Evolutionary conservation across 2,113 vertebrate species (phyloP).

Genomic region (Eretmochelys imbricata): DNA sequence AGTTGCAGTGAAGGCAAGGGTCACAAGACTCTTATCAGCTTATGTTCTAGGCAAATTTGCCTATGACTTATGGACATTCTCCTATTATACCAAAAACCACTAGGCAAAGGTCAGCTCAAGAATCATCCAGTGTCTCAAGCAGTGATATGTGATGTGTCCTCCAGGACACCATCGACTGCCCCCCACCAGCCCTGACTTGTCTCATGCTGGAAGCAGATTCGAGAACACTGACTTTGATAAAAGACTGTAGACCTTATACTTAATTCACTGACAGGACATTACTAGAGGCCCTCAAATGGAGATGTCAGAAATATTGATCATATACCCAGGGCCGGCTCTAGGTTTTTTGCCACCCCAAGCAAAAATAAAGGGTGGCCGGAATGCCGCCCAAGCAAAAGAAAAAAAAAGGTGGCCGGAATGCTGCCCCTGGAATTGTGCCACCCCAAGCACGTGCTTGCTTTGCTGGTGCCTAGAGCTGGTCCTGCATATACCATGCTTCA

Average conservation of each 20-base stretch:
- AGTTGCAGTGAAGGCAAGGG: neutral
- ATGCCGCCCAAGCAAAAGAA: no score
- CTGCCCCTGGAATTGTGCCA: no score
- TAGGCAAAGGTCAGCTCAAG: neutral
- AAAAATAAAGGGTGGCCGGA: no score
- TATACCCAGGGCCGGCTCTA: neutral
- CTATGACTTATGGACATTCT: neutral
- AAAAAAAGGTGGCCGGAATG: no score
- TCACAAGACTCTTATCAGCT: neutral
- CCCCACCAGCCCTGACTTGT: no score
- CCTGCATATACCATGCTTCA: neutral
- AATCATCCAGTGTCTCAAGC: neutral
- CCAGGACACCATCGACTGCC: no score
- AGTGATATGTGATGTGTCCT: neutral
- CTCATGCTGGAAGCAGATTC: neutral
- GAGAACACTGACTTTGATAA: neutral
- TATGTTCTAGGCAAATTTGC: neutral
- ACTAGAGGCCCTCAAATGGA: neutral
- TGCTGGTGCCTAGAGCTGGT: no score
- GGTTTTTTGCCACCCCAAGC: no score
- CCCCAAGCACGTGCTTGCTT: no score
- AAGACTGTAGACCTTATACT: neutral
- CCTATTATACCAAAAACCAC: neutral
- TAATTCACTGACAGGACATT: neutral
- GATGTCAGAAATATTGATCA: neutral